These are phyloP conservation scores for Pagrus major DNA, from an alignment of 2,113 vertebrate species.

Conservation along the genomic window DNA sequence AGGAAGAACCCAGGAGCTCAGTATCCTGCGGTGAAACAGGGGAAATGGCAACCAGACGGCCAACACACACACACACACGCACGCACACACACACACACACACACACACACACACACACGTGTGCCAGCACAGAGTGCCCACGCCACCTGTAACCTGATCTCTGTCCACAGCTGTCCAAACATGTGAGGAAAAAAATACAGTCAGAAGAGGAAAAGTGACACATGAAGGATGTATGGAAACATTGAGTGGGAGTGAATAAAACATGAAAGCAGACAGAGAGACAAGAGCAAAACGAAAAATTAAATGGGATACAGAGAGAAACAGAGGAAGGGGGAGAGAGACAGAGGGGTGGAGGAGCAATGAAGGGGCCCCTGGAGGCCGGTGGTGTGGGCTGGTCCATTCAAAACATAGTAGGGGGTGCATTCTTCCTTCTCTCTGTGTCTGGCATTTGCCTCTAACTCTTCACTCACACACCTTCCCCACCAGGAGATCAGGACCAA, in stretches of 20 bases:
- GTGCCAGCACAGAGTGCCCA: conserved; percentile 69
- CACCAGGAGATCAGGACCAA: conserved; percentile 54
- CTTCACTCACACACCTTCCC: conserved; percentile 49
- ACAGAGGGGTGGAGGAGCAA: conserved; percentile 60
- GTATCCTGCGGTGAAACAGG: conserved; percentile 87
- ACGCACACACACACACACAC: conserved; percentile 59
- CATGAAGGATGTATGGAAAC: conserved; percentile 49
- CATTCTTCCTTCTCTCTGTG: conserved; percentile 54
- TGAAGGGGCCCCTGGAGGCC: conserved; percentile 70
- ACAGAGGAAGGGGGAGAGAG: conserved; percentile 9
- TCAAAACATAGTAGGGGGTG: conserved; percentile 57
- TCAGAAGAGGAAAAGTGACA: conserved; percentile 29
- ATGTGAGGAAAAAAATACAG: conserved; percentile 81
- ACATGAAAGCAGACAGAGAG: conserved; percentile 26
- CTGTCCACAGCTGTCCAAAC: conserved; percentile 94
- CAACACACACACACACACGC: conserved; percentile 72
- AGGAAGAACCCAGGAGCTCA: conserved; percentile 45
- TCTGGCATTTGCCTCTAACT: conserved; percentile 52
- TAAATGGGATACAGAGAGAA: conserved; percentile 17
- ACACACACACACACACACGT: conserved; percentile 70
- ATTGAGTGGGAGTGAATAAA: conserved; percentile 16
- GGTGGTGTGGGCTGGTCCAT: conserved; percentile 48
- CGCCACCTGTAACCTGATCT: conserved; percentile 93
- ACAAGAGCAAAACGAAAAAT: conserved; percentile 14
- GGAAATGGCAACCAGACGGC: conserved; percentile 90